Conservation (phyloP, 2,113 vertebrate species). For the Micronycteris hirsuta region DNA sequence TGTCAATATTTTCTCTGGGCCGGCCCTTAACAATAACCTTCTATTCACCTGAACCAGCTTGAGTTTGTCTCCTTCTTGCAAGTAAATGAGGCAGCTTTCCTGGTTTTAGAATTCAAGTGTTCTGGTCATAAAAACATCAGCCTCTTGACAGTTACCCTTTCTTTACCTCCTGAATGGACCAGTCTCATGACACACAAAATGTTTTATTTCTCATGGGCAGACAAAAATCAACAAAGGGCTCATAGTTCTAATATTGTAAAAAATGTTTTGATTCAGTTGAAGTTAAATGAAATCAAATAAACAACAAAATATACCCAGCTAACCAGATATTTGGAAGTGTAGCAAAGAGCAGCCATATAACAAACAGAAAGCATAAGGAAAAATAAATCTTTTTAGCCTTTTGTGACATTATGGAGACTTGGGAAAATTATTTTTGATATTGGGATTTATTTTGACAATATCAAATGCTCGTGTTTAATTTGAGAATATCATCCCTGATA, state of each 20-base stretch:
- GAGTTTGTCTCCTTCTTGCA: neutral
- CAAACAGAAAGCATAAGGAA: neutral
- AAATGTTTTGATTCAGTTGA: neutral
- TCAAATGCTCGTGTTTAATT: neutral
- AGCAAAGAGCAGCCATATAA: neutral
- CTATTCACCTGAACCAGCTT: neutral
- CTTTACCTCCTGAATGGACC: neutral
- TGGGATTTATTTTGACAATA: neutral
- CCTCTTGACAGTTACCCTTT: neutral
- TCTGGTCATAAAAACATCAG: neutral
- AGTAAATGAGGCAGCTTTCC: neutral
- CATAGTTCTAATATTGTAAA: neutral
- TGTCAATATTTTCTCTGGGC: neutral
- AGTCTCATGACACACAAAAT: neutral
- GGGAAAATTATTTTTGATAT: neutral
- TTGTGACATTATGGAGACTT: neutral
- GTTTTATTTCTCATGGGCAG: neutral
- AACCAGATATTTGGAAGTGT: neutral
- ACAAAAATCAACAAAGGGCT: neutral
- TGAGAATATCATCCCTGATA: neutral
- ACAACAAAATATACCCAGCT: neutral
- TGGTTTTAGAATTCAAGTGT: neutral
- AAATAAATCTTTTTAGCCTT: neutral
- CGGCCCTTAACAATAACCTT: neutral
- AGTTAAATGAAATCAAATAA: neutral